Percentiles rank a stretch among this genome's conserved stretches.
These are phyloP conservation scores for Microctenopoma lineatum DNA, from an alignment of 2,797 vertebrate species.

Conservation along the genomic window DNA sequence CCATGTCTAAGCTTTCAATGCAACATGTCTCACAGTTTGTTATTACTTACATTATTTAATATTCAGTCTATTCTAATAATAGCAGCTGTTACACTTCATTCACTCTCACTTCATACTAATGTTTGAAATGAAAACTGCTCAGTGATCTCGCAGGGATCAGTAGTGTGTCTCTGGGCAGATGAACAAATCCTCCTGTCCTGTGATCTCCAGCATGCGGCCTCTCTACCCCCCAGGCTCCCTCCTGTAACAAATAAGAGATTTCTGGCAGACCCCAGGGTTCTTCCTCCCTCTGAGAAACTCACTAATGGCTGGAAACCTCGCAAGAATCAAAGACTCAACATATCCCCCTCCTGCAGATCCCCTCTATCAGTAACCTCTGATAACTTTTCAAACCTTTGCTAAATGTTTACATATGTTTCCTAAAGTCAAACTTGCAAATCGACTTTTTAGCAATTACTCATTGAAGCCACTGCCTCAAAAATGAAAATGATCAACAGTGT, in stretches of 20 bases:
- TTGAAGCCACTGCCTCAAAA: background rate
- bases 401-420: background rate
- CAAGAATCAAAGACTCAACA: constrained; percentile 51
- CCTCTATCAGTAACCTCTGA: constrained; percentile 19
- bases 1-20: constrained; percentile 62
- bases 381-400: constrained; percentile 1
- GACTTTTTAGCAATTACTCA: background rate
- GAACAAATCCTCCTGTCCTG: constrained; percentile 63
- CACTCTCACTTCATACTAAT: constrained; percentile 5
- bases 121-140: constrained; percentile 44
- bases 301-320: constrained; percentile 55
- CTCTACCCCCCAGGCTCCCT: constrained; percentile 46
- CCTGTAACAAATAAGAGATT: constrained; percentile 55
- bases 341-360: constrained; percentile 25
- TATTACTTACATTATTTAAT: constrained; percentile 28
- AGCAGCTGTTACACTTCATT: constrained; percentile 5
- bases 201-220: constrained; percentile 54
- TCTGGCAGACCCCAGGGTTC: constrained; percentile 36
- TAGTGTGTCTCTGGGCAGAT: constrained; percentile 38
- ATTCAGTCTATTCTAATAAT: constrained; percentile 17
- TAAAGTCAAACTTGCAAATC: background rate
- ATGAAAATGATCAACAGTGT: background rate
- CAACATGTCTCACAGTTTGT: constrained; percentile 21
- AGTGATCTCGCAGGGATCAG: constrained; percentile 30
- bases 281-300: constrained; percentile 30